Percentiles rank a stretch among this genome's conserved stretches.
Conservation (phyloP, 2,888 invertebrate genomes). For the Apotomis capreana region DNA sequence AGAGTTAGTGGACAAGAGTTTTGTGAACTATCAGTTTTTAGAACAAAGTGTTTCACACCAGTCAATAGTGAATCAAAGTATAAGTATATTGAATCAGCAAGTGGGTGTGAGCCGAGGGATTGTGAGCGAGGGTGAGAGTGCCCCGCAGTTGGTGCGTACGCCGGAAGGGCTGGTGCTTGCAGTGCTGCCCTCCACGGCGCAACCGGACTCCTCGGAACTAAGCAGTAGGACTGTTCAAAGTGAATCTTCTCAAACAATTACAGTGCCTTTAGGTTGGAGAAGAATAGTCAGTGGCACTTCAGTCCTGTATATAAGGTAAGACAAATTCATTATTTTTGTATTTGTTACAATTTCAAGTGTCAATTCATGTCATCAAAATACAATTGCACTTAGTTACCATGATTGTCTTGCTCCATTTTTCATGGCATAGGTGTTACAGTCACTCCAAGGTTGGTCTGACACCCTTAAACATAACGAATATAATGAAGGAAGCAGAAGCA, state of each 20-base stretch:
- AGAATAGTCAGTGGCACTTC: conserved; percentile 75
- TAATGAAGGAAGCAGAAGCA: too few relatives aligned
- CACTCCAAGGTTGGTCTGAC: too few relatives aligned
- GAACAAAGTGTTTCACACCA: conserved; percentile 82
- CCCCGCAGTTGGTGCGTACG: conserved; percentile 74
- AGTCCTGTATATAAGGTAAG: conserved; percentile 76
- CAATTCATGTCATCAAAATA: too few relatives aligned
- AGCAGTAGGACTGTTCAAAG: conserved; percentile 69
- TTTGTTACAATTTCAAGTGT: too few relatives aligned
- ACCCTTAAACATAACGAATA: too few relatives aligned
- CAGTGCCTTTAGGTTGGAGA: conserved; percentile 80
- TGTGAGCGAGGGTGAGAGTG: conserved; percentile 68
- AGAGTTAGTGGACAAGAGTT: conserved; percentile 71
- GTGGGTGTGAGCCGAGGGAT: conserved; percentile 73
- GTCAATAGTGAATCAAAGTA: conserved; percentile 80
- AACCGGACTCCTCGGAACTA: conserved; percentile 61
- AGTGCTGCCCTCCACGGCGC: conserved; percentile 67
- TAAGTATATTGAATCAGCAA: conserved; percentile 80
- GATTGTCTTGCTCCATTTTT: too few relatives aligned
- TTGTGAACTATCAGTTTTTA: conserved; percentile 81
- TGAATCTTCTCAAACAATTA: conserved; percentile 71
- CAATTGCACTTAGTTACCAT: too few relatives aligned
- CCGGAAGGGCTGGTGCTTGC: conserved; percentile 78
- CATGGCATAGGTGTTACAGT: too few relatives aligned
- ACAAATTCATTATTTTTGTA: neutral